Percentiles rank a stretch among this genome's conserved stretches.
Evolutionary conservation across 2,888 invertebrate genomes (phyloP).

Genomic region (Leptinotarsa juncta): DNA sequence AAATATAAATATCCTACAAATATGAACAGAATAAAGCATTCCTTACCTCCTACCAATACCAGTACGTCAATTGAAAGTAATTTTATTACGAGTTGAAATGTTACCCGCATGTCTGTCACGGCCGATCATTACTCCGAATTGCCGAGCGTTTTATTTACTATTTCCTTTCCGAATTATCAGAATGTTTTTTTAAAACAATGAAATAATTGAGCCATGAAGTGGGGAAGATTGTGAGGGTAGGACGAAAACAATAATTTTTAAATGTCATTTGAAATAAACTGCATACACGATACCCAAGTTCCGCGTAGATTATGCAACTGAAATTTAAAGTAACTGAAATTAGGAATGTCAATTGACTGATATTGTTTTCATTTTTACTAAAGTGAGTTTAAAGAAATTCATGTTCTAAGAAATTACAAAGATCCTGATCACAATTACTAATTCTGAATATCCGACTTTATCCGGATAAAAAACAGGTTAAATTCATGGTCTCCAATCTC

Average conservation of each 20-base stretch:
- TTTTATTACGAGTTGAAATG: constrained; percentile 32
- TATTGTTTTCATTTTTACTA: no score
- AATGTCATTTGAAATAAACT: neutral
- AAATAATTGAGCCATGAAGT: neutral
- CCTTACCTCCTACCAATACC: constrained; percentile 4
- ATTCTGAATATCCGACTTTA: no score
- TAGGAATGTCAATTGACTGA: no score
- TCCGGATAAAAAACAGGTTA: no score
- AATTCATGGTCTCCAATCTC: no score
- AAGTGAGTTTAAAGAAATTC: no score
- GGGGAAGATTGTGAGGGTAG: neutral
- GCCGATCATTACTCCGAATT: constrained; percentile 23
- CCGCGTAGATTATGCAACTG: no score
- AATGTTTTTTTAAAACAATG: constrained; percentile 6
- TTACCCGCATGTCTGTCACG: constrained; percentile 39
- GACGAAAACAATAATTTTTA: constrained; percentile 1
- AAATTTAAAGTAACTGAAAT: no score
- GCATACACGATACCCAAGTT: no score
- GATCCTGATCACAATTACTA: no score
- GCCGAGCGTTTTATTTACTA: constrained; percentile 21
- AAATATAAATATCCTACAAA: constrained; percentile 3
- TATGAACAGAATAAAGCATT: constrained; percentile 15
- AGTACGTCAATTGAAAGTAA: constrained; percentile 26
- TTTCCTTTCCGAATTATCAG: constrained; percentile 21
- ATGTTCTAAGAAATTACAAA: no score